A percentile compares a stretch with the other conserved stretches of the same genome.
Conservation (phyloP, 2,888 invertebrate species). For the Lymantria dispar region DNA sequence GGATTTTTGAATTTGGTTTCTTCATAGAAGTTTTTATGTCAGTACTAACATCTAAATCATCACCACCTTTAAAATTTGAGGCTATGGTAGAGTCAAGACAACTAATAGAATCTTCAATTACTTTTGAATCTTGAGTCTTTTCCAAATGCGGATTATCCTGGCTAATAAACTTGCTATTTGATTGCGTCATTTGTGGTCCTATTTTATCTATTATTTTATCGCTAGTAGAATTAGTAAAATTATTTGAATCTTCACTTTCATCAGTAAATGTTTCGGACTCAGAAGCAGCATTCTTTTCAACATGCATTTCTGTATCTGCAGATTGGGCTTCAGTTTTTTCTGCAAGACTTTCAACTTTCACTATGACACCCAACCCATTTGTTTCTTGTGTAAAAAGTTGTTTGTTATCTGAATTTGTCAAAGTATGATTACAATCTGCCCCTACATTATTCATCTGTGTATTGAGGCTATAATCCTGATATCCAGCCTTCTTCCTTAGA, state of each 20-base stretch:
- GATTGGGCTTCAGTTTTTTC: slow-evolving; percentile 1
- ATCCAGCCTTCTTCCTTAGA: slow-evolving; percentile 51
- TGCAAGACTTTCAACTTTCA: slow-evolving; percentile 10
- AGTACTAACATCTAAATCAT: no score
- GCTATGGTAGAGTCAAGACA: no score
- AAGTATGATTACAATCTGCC: slow-evolving; percentile 14
- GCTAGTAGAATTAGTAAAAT: neutral
- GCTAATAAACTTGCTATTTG: no score
- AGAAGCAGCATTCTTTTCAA: slow-evolving; percentile 12
- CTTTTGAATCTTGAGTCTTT: no score
- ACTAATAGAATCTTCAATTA: no score
- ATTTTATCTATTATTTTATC: neutral
- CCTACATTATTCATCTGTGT: slow-evolving; percentile 3
- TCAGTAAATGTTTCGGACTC: slow-evolving; percentile 16
- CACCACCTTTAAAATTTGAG: no score
- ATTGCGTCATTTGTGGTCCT: neutral
- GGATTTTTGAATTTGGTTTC: no score
- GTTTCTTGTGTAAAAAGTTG: slow-evolving; percentile 7
- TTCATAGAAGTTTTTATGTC: no score
- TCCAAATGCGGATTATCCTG: no score
- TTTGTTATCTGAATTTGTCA: slow-evolving; percentile 16
- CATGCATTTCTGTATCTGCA: slow-evolving; percentile 1
- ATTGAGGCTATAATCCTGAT: slow-evolving; percentile 11
- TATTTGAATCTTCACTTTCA: neutral
- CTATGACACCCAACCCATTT: slow-evolving; percentile 1